phyloP scores from a whole-genome alignment of 1,140 invertebrate species.

The Caenorhabditis tropicalis region DNA sequence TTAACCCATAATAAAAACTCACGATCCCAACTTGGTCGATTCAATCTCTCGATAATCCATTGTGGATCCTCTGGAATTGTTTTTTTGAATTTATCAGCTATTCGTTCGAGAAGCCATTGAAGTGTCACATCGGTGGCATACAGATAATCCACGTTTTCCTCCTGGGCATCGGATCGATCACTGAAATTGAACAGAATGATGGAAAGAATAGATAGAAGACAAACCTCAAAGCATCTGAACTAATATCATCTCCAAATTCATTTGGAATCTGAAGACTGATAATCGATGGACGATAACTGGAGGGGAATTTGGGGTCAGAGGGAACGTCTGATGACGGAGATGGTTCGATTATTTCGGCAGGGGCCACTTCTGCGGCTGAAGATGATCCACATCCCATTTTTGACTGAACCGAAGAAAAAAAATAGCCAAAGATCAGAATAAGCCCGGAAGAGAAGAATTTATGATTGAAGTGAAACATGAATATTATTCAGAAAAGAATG shows the following conservation, averaged over 20 bases:
- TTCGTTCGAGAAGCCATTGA: slow-evolving; percentile 65
- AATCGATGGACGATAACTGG: slow-evolving; percentile 22
- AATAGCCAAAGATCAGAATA: too few relatives aligned
- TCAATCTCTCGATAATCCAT: slow-evolving; percentile 67
- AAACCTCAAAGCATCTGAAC: slow-evolving; percentile 44
- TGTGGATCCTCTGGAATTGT: slow-evolving; percentile 62
- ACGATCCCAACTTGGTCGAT: slow-evolving; percentile 64
- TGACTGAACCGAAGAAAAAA: neutral
- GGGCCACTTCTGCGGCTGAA: neutral
- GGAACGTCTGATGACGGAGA: slow-evolving; percentile 1
- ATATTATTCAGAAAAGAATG: too few relatives aligned
- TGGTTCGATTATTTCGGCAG: slow-evolving; percentile 13
- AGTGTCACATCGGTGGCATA: slow-evolving; percentile 65
- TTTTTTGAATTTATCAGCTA: slow-evolving; percentile 66
- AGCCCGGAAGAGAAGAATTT: too few relatives aligned
- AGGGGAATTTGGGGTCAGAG: neutral
- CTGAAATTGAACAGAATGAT: neutral
- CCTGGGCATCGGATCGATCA: slow-evolving; percentile 43
- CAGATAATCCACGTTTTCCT: slow-evolving; percentile 57
- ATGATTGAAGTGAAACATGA: too few relatives aligned
- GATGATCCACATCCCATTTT: slow-evolving; percentile 6
- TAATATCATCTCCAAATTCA: slow-evolving; percentile 45
- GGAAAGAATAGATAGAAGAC: neutral
- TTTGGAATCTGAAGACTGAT: slow-evolving; percentile 50
- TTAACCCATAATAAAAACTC: too few relatives aligned